A percentile compares a stretch with the other conserved stretches of the same genome.
phyloP scores from a whole-genome alignment of 2,888 invertebrate species.

The Copidosoma aretas region DNA sequence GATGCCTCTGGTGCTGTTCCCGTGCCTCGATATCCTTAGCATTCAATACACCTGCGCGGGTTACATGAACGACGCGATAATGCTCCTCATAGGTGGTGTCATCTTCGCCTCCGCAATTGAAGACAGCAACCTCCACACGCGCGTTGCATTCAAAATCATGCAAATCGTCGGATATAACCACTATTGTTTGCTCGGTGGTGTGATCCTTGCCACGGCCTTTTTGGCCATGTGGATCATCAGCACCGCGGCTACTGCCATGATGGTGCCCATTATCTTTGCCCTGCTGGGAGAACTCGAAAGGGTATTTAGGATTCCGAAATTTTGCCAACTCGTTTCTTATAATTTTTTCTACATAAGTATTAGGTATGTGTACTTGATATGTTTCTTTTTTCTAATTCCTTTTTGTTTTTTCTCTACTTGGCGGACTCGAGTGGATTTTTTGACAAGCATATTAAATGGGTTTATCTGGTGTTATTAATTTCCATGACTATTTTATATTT shows the following conservation, averaged over 20 bases:
- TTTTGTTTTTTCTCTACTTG: no score
- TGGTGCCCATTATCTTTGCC: conserved; percentile 66
- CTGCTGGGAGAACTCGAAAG: conserved; percentile 62
- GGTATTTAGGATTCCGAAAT: conserved; percentile 44
- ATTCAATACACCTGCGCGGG: conserved; percentile 67
- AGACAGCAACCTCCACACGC: conserved; percentile 82
- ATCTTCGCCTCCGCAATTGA: conserved; percentile 89
- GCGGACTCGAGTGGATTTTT: no score
- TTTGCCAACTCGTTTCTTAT: neutral
- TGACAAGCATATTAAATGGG: no score
- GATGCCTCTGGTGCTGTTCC: conserved; percentile 81
- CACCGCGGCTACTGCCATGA: conserved; percentile 67
- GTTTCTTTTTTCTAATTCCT: no score
- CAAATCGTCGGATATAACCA: conserved; percentile 76
- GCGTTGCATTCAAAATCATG: conserved; percentile 79
- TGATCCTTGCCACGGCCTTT: conserved; percentile 61
- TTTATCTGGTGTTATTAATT: no score
- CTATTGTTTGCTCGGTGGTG: conserved; percentile 56
- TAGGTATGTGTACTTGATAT: no score
- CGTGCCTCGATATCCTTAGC: conserved; percentile 68
- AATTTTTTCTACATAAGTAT: no score
- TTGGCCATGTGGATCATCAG: conserved; percentile 70
- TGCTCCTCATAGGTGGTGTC: conserved; percentile 86
- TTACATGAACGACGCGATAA: conserved; percentile 77
- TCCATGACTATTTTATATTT: neutral